Percentiles rank a stretch among this genome's conserved stretches.
Conservation (phyloP, 1,140 invertebrate species). For the Leptinotarsa defecta region DNA sequence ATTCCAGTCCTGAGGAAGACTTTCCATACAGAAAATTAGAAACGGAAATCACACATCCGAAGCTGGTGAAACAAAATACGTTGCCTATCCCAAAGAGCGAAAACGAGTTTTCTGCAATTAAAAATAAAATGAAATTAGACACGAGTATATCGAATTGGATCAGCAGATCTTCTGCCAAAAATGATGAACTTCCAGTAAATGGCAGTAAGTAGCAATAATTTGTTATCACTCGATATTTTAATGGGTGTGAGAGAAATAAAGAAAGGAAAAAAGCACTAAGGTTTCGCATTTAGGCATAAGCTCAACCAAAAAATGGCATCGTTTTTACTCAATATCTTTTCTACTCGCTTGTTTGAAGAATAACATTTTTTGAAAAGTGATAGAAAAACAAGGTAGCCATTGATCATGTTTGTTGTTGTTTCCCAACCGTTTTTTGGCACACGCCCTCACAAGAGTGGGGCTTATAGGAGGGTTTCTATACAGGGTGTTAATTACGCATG, state of each 20-base stretch:
- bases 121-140: slow-evolving; percentile 49
- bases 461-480: no score
- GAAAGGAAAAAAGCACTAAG: background rate
- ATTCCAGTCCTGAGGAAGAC: slow-evolving; percentile 61
- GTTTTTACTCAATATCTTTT: no score
- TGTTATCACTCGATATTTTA: background rate
- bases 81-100: slow-evolving; percentile 44
- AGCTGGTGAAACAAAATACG: slow-evolving; percentile 47
- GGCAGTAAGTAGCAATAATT: slow-evolving; percentile 31
- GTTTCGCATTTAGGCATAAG: no score
- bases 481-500: no score
- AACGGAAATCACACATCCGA: slow-evolving; percentile 38
- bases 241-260: background rate
- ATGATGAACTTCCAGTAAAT: slow-evolving; percentile 47
- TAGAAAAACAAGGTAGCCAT: no score
- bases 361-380: no score
- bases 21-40: slow-evolving; percentile 37
- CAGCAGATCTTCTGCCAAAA: slow-evolving; percentile 60
- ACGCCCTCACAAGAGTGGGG: no score
- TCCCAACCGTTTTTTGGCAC: no score
- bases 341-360: no score
- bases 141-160: slow-evolving; percentile 59
- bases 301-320: no score
- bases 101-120: slow-evolving; percentile 43
- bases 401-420: no score